Conservation (phyloP, 2,113 vertebrate genomes). For the Burhinus bistriatus region DNA sequence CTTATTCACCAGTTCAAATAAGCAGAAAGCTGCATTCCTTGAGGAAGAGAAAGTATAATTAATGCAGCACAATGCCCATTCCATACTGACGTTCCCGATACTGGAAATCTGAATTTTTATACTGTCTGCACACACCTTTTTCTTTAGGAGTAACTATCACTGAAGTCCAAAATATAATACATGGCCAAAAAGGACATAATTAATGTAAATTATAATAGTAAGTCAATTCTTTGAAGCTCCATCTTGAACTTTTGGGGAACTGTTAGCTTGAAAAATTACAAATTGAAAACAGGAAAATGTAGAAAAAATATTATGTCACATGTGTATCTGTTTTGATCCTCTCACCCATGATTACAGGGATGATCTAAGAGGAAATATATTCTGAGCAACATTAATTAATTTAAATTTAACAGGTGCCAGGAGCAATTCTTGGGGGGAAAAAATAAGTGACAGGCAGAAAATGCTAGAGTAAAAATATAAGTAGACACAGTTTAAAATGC, state of each 20-base stretch:
- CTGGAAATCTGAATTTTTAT: neutral
- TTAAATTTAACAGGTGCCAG: neutral
- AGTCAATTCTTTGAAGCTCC: neutral
- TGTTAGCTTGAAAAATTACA: neutral
- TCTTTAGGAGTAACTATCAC: neutral
- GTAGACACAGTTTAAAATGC: neutral
- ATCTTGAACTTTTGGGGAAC: neutral
- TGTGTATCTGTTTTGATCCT: neutral
- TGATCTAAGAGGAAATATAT: neutral
- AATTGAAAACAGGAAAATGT: neutral
- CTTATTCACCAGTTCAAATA: neutral
- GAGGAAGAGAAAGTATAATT: neutral
- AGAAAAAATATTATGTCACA: neutral
- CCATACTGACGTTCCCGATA: neutral
- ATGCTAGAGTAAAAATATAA: neutral
- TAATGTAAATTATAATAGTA: neutral
- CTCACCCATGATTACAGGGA: neutral
- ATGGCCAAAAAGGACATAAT: neutral
- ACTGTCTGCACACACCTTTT: neutral
- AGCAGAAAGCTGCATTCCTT: neutral
- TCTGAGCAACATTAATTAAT: neutral
- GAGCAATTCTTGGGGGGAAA: neutral
- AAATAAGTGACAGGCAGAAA: neutral
- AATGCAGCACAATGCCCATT: neutral
- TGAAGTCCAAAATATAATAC: neutral